A percentile compares a stretch with the other conserved stretches of the same genome.
Conservation (phyloP, 2,113 vertebrate species). For the Neolamprologus fasciatus region DNA sequence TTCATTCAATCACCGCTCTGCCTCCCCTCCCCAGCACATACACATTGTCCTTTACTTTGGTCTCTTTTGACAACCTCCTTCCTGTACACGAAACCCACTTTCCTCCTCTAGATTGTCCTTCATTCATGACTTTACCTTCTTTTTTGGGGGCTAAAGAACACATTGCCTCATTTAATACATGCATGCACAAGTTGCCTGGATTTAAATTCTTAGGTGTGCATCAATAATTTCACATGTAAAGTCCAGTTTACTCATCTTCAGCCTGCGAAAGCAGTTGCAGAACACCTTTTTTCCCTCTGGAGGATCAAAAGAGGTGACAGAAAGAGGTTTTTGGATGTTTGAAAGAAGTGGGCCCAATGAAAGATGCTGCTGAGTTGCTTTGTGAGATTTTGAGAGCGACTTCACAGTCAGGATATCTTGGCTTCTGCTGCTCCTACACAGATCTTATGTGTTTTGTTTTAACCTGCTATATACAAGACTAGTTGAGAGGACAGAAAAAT, state of each 20-base stretch:
- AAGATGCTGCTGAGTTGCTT: neutral
- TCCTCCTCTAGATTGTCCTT: neutral
- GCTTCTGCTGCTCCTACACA: neutral
- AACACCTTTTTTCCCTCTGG: neutral
- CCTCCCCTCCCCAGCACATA: neutral
- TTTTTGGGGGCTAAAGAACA: neutral
- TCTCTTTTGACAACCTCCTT: neutral
- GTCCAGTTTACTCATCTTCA: neutral
- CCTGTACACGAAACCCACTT: neutral
- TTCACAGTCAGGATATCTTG: neutral
- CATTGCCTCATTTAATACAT: neutral
- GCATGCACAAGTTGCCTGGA: neutral
- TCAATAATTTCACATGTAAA: neutral
- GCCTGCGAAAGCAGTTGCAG: neutral
- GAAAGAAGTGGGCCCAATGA: neutral
- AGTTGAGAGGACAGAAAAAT: neutral
- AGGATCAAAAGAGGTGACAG: neutral
- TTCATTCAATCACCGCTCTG: neutral
- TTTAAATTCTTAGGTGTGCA: neutral
- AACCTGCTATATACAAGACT: neutral
- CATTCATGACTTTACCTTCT: fast-evolving
- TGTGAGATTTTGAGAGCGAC: neutral
- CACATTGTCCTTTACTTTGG: neutral
- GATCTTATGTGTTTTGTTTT: neutral
- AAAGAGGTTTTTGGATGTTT: neutral